phyloP scores from a whole-genome alignment of 2,113 vertebrate species.

The Petroica traversi region DNA sequence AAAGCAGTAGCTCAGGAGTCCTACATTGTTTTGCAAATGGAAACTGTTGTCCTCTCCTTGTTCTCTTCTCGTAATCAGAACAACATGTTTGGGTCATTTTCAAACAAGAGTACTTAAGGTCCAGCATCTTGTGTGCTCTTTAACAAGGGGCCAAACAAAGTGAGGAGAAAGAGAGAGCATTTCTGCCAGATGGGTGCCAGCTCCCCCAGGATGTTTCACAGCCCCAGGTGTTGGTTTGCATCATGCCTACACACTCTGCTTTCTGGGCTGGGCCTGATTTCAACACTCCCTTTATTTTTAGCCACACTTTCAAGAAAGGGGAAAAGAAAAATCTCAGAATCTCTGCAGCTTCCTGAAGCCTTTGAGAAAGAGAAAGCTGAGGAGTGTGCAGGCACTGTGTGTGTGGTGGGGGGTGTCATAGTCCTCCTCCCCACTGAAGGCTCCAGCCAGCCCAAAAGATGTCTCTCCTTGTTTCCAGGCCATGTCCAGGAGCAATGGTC shows the following conservation, averaged over 20 bases:
- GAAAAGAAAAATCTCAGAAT: not conserved
- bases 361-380: not conserved
- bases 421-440: not conserved
- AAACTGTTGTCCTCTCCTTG: not conserved
- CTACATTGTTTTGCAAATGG: not conserved
- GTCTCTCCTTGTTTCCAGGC: not conserved
- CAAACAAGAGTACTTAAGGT: not conserved
- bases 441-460: not conserved
- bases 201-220: not conserved
- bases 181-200: not conserved
- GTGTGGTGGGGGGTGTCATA: not conserved
- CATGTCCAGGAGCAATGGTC: not conserved
- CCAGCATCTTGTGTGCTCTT: not conserved
- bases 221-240: constrained; percentile 20
- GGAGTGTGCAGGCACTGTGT: not conserved
- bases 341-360: not conserved
- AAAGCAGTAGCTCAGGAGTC: not conserved
- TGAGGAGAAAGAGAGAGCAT: not conserved
- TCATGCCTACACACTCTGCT: constrained; percentile 22
- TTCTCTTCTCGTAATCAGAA: not conserved
- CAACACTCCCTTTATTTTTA: constrained; percentile 8
- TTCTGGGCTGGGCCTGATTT: not conserved
- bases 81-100: not conserved
- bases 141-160: not conserved
- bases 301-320: not conserved